Percentiles rank a stretch among this genome's conserved stretches.
Evolutionary conservation across 2,888 invertebrate species (phyloP).

Genomic region (Lithophane leautieri): DNA sequence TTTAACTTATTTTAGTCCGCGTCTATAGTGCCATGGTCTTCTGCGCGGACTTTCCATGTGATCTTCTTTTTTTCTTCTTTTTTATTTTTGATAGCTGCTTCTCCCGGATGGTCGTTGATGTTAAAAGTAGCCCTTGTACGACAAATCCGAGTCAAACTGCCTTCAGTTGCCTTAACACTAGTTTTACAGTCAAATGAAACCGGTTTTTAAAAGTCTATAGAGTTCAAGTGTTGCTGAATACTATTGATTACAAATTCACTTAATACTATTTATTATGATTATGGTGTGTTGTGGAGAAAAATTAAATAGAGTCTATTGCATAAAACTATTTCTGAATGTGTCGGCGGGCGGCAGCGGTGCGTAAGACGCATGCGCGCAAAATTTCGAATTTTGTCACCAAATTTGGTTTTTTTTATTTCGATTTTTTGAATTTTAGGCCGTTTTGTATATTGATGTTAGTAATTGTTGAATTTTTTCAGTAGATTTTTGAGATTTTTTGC

Average conservation of each 20-base stretch:
- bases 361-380: conserved; percentile 87
- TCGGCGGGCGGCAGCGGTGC: conserved; percentile 84
- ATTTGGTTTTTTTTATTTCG: conserved; percentile 86
- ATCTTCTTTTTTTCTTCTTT: conserved; percentile 77
- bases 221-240: conserved; percentile 90
- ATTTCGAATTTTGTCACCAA: conserved; percentile 86
- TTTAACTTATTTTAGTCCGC: conserved; percentile 85
- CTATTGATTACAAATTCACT: conserved; percentile 86
- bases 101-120: conserved; percentile 88
- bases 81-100: conserved; percentile 79
- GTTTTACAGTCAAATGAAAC: conserved; percentile 86
- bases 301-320: conserved; percentile 88
- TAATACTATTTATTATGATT: conserved; percentile 87
- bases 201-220: conserved; percentile 81
- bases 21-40: conserved; percentile 82
- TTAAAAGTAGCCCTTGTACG: conserved; percentile 83
- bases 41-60: conserved; percentile 80
- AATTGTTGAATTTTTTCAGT: conserved; percentile 63
- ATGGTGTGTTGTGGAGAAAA: conserved; percentile 81
- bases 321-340: conserved; percentile 89
- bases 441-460: conserved; percentile 68
- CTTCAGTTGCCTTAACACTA: conserved; percentile 89
- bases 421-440: conserved; percentile 76
- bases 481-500: conserved; percentile 71
- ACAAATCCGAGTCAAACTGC: conserved; percentile 87